Base-by-base conservation (phyloP, 1,140 invertebrate species). In the Rhyacophila brunnea region DNA sequence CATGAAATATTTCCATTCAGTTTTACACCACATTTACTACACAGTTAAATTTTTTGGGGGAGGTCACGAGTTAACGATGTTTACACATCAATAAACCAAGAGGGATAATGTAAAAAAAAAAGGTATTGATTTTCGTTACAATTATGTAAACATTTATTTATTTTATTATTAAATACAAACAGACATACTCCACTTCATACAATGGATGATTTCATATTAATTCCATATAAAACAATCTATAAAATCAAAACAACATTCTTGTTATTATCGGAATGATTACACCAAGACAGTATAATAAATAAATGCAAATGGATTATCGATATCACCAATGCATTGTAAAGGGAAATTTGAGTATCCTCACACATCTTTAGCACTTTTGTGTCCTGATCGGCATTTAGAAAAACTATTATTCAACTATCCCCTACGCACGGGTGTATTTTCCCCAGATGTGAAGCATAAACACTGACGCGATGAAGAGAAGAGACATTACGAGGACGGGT, bases 401-500 rank as follows among this genome's bases (percentile, higher is more conserved):
- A 38, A 52, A 52, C 38, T 53, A 53, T 53, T 42, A 53, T 42
- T 18, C 42, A 43, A 36, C 14, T 14, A 15, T 51, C 15, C 23
- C 64, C 86, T 91, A 98, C 70, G 91, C 88, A 71, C 95, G 85
- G 43, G 93, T 99, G 80, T 98, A 99, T 86, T 99, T 99, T 75
- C 97, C 97, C 97, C 97, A 99, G 72, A 99, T 99, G 83, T 99
- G 98, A 61, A 99, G 84, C 92, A 99, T 96, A 75, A 99, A 99
- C 19, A 99, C 98, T 43, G 95, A 98, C 23, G 96, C 96, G 72
- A 99, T 99, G 80, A 99, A 99, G 5, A 99, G 84, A 11, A 99
- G 83, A 53, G 96, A 98, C 95, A 99, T 99, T 10, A 99, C 96
- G 68, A 99, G 81, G 11, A 99, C 98, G 69, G 98, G 98, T 62